Base-by-base conservation (phyloP, 2,113 vertebrate species). In the Rhinolophus sinicus region DNA sequence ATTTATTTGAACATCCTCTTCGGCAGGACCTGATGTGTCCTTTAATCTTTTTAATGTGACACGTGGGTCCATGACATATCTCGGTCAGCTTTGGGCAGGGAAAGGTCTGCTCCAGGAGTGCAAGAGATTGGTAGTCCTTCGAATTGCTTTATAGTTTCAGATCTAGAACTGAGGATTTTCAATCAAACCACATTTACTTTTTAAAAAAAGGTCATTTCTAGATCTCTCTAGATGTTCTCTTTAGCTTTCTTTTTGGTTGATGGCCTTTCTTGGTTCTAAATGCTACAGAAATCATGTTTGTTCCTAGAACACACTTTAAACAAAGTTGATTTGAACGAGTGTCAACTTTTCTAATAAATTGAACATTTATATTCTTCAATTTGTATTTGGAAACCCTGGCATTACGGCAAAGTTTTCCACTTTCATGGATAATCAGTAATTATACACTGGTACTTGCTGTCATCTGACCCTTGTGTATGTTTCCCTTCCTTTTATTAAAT, bases 361-460 rank as follows among this genome's bases (percentile, higher is more conserved):
- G 38, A 38, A 84, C 4, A 38, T 44, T 38, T 77, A 93, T 52
- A 75, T 94, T 96, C 90, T 95, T 96, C 18, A 86, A 82, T 91
- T 95, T 44, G 33, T 56, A 19, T 75, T 70, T 87, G 40, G 40
- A 89, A 96, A 86, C 24, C 8, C 35, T 93, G 56, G 38, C 24
- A 47, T 80, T 80, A 52, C 10, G 64, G 81, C 56, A 18, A 60
- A 40, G 11, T 13, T 67, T 94, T 94, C 38, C 28, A 33, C n/a
- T 89, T 89, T 77, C n/a, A 78, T 65, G 15, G 35, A 94, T 16
- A 85, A 84, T 77, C 54, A 56, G 12, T 50, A 77, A 60, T 82
- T 78, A 89, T 15, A 28, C 22, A 58, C 26, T 88, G 56, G 9
- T 44, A 56, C 38, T 84, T 73, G 56, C 22, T 88, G 11, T 69